Evolutionary conservation across 2,888 invertebrate species (phyloP).

Genomic region (Hypomecis atomaria): DNA sequence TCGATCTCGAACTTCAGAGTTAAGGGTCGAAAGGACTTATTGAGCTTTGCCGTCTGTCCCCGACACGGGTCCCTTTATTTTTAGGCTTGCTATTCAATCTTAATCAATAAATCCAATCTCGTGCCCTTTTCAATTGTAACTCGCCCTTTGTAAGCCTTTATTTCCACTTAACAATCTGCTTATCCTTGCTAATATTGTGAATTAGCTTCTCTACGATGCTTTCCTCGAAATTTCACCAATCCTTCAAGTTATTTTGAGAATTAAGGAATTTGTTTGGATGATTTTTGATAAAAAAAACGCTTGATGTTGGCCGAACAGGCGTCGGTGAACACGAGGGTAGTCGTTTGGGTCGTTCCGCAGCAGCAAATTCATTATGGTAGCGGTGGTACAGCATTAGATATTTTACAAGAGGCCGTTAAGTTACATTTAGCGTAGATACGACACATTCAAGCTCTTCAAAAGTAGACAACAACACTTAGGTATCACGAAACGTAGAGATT

Average conservation of each 20-base stretch:
- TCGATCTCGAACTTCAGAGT: conserved; percentile 13
- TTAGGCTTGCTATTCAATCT: conserved; percentile 30
- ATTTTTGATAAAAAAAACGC: not conserved
- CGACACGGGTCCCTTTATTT: conserved; percentile 26
- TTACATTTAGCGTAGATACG: too few relatives aligned
- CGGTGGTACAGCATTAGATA: too few relatives aligned
- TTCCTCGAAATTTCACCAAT: not conserved
- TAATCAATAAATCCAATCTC: conserved; percentile 34
- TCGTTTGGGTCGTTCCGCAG: too few relatives aligned
- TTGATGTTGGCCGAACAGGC: too few relatives aligned
- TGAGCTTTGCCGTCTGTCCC: conserved; percentile 27
- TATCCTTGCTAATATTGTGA: conserved; percentile 9
- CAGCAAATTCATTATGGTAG: too few relatives aligned
- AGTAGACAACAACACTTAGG: too few relatives aligned
- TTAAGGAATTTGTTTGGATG: not conserved
- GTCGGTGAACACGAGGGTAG: too few relatives aligned
- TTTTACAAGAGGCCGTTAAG: too few relatives aligned
- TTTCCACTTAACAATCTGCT: conserved; percentile 15
- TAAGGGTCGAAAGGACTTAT: conserved; percentile 21
- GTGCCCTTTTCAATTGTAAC: conserved; percentile 21
- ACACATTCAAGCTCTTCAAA: too few relatives aligned
- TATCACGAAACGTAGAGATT: too few relatives aligned
- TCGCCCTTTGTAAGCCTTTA: conserved; percentile 14
- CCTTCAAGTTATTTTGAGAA: not conserved
- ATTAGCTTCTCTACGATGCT: not conserved